Base-by-base conservation (phyloP, 2,888 invertebrate species). In the Dynastes maya region DNA sequence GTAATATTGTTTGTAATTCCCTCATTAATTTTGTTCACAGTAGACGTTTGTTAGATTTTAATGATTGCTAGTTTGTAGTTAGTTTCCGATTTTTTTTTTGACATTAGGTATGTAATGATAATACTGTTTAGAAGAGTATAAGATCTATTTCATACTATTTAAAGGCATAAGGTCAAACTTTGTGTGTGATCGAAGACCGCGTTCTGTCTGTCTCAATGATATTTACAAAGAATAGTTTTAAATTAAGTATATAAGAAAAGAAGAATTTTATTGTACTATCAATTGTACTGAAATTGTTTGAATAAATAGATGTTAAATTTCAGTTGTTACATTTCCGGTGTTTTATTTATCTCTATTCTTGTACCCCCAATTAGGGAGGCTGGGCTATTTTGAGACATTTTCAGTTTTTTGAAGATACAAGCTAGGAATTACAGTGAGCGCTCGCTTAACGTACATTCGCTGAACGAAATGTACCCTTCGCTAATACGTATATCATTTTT, bases 231-330 rank as follows among this genome's bases (percentile, higher is more conserved):
- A n/a, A n/a, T n/a, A n/a, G n/a, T n/a, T n/a, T n/a, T n/a, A n/a
- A n/a, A n/a, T 77, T 71, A 71, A 79, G 79, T 70, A 72, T 70
- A 72, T 77, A 71, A 77, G 70, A 79, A 72, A 53, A 45, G 45
- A 53, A 77, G 77, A 79, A 76, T 77, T 77, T 79, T 79, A 79
- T 79, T 79, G 79, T 79, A 79, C 79, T 79, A 79, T 72, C 72
- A 79, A 63, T 63, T 79, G 79, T 79, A 79, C 79, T 79, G 79
- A 77, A 79, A 77, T 79, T 79, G 79, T 79, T 79, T 79, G 81
- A 81, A 79, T 82, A 82, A 82, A 81, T 82, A 82, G 81, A 80
- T 80, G 80, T 81, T 82, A 82, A 82, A 82, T 81, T 79, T 82
- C 80, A 79, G 80, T 82, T 82, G 82, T 82, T 82, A 80, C 37